Base-by-base conservation (phyloP, 1,140 invertebrate species). In the Lasioglossum albipes region DNA sequence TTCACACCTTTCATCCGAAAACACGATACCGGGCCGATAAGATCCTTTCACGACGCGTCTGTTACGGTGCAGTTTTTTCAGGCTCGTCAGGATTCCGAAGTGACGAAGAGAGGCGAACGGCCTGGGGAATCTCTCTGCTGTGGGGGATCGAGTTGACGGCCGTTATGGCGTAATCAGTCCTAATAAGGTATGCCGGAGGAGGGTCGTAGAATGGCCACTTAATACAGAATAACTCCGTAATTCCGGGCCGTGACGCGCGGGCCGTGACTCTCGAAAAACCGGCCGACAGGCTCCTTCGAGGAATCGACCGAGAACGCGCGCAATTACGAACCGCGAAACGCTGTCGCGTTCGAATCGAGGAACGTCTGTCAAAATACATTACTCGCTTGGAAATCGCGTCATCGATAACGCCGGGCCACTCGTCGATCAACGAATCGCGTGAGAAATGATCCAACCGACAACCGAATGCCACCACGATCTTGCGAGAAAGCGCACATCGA, bases 181-280 rank as follows among this genome's bases (percentile, higher is more conserved):
- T 76, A 87, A 87, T 86, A 87, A 86, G 82, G 79, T 67, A 67
- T 64, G 72, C 75, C 42, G 61, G 78, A 52, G 36, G 81, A 86
- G 54, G 75, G 68, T 74, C 65, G 61, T 77, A 80, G 85, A 86
- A 86, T 86, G 84, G 81, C 59, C 85, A 80, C 81, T 86, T 85
- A 85, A 86, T 86, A 85, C 84, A 67, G 75, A 85, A 85, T 85
- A 85, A 85, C 79, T 74, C 74, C 31, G 80, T 86, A 75, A 85
- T 75, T 82, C 49, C 22, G 13, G 61, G 31, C 45, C 74, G 75
- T 70, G 82, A 77, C 59, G 75, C 82, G 78, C 45, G 5, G 52
- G 76, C 69, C 62, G 84, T 87, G 82, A 87, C 85, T 87, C 57
- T 87, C 79, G 75, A 82, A 76, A 59, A 87, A 76, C 52, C 65